Evolutionary conservation across 2,113 vertebrate species (phyloP).

Genomic region (Globicephala melas): DNA sequence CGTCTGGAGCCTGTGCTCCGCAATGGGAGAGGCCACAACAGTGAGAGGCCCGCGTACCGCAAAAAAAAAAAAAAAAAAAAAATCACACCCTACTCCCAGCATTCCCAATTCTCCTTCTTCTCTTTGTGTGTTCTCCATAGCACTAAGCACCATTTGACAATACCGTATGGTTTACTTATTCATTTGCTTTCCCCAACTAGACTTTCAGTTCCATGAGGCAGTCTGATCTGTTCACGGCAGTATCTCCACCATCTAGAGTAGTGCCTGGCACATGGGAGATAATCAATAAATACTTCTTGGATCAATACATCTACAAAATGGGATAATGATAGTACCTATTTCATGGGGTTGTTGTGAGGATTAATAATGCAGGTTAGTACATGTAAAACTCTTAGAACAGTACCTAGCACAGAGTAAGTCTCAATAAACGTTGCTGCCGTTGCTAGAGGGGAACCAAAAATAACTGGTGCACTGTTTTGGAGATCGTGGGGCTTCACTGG

Average conservation of each 20-base stretch:
- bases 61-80: background rate
- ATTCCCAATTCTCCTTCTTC: background rate
- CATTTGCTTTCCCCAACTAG: background rate
- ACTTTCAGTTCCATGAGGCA: background rate
- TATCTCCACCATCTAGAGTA: background rate
- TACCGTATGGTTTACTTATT: background rate
- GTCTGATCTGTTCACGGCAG: background rate
- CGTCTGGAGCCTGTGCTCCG: too few species aligned
- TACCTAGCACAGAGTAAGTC: background rate
- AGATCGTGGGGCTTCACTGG: background rate
- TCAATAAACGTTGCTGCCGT: background rate
- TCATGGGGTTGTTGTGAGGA: background rate
- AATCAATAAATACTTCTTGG: background rate
- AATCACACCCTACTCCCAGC: background rate
- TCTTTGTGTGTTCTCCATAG: background rate
- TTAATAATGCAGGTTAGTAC: background rate
- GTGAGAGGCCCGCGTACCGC: too few species aligned
- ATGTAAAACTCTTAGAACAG: background rate
- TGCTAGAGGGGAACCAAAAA: background rate
- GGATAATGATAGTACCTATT: background rate
- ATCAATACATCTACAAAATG: background rate
- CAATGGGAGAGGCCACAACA: too few species aligned
- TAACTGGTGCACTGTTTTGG: background rate
- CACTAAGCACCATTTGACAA: background rate
- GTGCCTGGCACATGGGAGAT: background rate